These are phyloP conservation scores for Hyperoodon ampullatus DNA, from an alignment of 2,113 vertebrate species.

Conservation along the genomic window DNA sequence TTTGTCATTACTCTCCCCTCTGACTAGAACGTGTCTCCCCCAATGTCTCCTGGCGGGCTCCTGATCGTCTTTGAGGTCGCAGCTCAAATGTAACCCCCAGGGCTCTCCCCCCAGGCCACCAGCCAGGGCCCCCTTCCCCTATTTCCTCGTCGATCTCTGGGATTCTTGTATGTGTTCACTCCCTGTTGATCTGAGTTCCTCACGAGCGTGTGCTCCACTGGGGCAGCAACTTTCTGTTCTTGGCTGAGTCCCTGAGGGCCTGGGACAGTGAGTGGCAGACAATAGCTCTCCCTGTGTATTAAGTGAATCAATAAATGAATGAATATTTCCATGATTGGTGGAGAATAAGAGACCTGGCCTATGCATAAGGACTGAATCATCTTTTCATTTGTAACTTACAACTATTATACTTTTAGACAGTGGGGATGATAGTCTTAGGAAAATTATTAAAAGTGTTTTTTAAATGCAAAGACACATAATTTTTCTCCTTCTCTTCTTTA, in stretches of 20 bases:
- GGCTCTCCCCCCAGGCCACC: accelerated
- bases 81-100: accelerated
- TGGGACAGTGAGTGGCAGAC: background rate
- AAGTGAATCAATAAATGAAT: background rate
- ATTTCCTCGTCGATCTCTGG: background rate
- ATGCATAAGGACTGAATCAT: background rate
- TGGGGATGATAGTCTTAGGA: background rate
- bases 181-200: background rate
- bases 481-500: background rate
- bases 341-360: background rate
- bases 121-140: background rate
- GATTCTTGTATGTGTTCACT: background rate
- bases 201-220: accelerated
- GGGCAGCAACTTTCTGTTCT: background rate
- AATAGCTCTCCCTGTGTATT: background rate
- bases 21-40: too few relatives aligned
- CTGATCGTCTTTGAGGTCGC: background rate
- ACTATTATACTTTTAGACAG: background rate
- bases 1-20: background rate
- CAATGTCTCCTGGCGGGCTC: accelerated
- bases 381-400: background rate
- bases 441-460: background rate
- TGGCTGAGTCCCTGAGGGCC: background rate
- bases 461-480: background rate
- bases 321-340: background rate